phyloP scores from a whole-genome alignment of 2,797 vertebrate genomes.

The Sebastes itinus region DNA sequence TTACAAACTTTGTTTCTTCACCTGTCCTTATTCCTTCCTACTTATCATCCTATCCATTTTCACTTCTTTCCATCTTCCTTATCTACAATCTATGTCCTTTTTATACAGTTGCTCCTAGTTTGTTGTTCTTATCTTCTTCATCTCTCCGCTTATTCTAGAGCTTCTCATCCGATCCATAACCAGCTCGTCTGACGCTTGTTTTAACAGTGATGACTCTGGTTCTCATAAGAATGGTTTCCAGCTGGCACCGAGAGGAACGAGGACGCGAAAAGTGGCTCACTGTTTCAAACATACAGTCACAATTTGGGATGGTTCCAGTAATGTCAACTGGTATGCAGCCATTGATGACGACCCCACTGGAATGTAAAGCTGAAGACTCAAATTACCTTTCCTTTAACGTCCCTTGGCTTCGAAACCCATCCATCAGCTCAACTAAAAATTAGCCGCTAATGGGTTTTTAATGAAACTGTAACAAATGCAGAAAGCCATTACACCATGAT shows the following conservation, averaged over 20 bases:
- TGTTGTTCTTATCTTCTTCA: neutral
- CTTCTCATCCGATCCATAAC: constrained; percentile 25
- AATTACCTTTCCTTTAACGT: constrained; percentile 64
- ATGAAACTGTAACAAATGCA: constrained; percentile 80
- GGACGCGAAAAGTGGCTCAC: constrained; percentile 39
- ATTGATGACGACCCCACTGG: constrained; percentile 51
- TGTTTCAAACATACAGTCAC: constrained; percentile 58
- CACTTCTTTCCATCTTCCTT: neutral
- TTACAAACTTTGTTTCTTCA: neutral
- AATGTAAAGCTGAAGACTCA: constrained; percentile 66
- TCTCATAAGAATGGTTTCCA: constrained; percentile 61
- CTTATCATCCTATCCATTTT: neutral
- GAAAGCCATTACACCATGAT: constrained; percentile 76
- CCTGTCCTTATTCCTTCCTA: neutral
- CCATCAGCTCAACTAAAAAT: constrained; percentile 72
- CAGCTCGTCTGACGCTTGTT: constrained; percentile 32
- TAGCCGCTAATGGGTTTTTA: constrained; percentile 79
- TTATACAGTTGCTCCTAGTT: neutral
- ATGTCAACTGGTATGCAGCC: constrained; percentile 63
- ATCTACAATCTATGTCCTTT: neutral
- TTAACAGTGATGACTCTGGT: constrained; percentile 46
- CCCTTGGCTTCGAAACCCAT: constrained; percentile 56
- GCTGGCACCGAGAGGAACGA: constrained; percentile 42
- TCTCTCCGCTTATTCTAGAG: neutral
- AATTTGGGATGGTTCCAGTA: constrained; percentile 62